These are phyloP conservation scores for Andricus grossulariae DNA, from an alignment of 1,140 invertebrate genomes.

Conservation along the genomic window DNA sequence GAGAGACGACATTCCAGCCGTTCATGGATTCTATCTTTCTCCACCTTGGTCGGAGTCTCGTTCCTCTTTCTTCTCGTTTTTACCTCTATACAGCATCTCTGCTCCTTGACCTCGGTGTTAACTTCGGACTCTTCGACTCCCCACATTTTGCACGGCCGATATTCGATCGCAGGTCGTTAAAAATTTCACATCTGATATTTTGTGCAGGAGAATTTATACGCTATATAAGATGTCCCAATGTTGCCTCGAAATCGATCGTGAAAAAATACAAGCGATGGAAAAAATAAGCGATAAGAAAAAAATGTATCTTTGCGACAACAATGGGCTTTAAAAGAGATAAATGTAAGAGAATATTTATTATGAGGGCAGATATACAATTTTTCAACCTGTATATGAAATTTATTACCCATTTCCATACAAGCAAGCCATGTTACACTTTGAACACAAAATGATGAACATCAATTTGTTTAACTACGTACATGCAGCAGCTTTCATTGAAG, in stretches of 20 bases:
- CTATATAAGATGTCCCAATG: neutral
- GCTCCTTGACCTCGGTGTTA: slow-evolving; percentile 46
- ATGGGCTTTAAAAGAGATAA: neutral
- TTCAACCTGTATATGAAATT: neutral
- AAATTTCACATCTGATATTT: neutral
- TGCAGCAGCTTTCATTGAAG: slow-evolving; percentile 25
- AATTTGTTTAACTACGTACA: slow-evolving; percentile 25
- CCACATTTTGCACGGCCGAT: neutral
- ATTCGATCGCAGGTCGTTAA: slow-evolving; percentile 8
- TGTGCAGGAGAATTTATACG: neutral
- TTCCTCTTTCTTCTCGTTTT: slow-evolving; percentile 39
- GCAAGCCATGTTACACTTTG: slow-evolving; percentile 20
- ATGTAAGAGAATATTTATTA: neutral
- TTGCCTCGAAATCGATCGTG: neutral
- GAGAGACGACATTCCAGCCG: slow-evolving; percentile 57
- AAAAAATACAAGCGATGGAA: neutral
- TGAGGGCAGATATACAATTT: no score
- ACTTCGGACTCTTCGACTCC: slow-evolving; percentile 37
- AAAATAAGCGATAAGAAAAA: slow-evolving; percentile 2
- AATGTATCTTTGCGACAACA: neutral
- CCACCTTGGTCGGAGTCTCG: slow-evolving; percentile 46
- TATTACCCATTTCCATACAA: neutral
- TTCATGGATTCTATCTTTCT: slow-evolving; percentile 40
- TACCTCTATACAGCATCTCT: slow-evolving; percentile 35
- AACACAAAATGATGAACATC: slow-evolving; percentile 7